A percentile compares a stretch with the other conserved stretches of the same genome.
phyloP scores from a whole-genome alignment of 2,113 vertebrate species.

The Lampris incognitus region DNA sequence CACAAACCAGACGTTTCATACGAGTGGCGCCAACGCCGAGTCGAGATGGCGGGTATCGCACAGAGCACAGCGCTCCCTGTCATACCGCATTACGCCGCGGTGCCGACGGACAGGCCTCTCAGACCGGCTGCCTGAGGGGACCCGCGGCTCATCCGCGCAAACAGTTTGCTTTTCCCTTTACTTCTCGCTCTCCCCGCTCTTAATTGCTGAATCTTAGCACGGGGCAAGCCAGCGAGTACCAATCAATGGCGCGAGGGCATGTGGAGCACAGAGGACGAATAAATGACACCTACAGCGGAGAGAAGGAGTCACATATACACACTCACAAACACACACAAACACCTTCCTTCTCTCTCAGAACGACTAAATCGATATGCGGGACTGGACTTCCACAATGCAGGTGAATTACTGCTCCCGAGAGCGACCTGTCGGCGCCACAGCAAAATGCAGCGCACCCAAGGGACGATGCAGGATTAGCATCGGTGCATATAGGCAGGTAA shows the following conservation, averaged over 20 bases:
- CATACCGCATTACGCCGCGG: conserved; percentile 30
- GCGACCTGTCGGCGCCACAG: conserved; percentile 34
- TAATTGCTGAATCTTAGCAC: conserved; percentile 32
- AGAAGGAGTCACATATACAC: neutral
- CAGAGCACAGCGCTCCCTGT: neutral
- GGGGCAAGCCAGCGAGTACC: conserved; percentile 5
- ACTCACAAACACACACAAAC: neutral
- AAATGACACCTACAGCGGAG: neutral
- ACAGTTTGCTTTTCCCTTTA: conserved; percentile 43
- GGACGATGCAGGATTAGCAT: conserved; percentile 52
- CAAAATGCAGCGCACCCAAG: conserved; percentile 42
- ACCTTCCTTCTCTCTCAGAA: neutral
- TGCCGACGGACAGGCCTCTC: conserved; percentile 21
- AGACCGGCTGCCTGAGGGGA: conserved; percentile 45
- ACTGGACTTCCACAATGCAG: conserved; percentile 22
- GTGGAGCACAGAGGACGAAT: conserved; percentile 1
- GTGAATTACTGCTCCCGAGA: conserved; percentile 47
- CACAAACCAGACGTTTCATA: conserved; percentile 1
- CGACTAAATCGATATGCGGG: conserved; percentile 43
- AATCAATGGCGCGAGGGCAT: conserved; percentile 35
- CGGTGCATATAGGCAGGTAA: conserved; percentile 49
- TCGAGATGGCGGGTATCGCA: conserved; percentile 6
- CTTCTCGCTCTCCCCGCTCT: conserved; percentile 24
- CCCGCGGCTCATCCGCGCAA: conserved; percentile 47
- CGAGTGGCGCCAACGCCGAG: conserved; percentile 5